These are phyloP conservation scores for Phoeniculus purpureus DNA, from an alignment of 2,797 vertebrate genomes.

Conservation along the genomic window DNA sequence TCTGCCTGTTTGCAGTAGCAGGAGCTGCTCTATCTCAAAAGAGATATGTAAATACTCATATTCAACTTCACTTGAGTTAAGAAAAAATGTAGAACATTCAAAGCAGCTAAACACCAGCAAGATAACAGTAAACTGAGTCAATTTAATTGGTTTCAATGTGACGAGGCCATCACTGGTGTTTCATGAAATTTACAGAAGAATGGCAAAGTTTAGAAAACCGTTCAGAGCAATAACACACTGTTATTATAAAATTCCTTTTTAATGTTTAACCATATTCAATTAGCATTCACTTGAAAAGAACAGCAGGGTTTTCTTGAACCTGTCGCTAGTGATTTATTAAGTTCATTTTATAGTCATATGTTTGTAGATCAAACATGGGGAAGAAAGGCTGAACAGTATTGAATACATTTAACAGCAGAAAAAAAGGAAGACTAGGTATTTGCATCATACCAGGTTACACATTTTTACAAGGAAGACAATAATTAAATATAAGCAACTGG, in stretches of 20 bases:
- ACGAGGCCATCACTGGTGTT: slow-evolving; percentile 19
- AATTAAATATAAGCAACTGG: slow-evolving; percentile 66
- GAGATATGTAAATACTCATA: neutral
- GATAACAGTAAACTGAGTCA: slow-evolving; percentile 15
- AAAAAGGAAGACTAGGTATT: neutral
- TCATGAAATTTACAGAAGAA: slow-evolving; percentile 57
- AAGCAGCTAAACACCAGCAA: slow-evolving; percentile 26
- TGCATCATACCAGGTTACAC: slow-evolving; percentile 14
- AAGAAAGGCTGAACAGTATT: slow-evolving; percentile 61
- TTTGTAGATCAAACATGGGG: slow-evolving; percentile 75
- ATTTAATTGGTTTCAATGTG: slow-evolving; percentile 43
- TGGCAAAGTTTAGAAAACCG: slow-evolving; percentile 28
- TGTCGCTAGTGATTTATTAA: slow-evolving; percentile 78
- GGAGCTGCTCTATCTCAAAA: neutral
- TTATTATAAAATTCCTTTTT: slow-evolving; percentile 53
- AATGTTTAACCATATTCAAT: slow-evolving; percentile 46
- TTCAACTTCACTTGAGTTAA: neutral
- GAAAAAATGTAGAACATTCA: neutral
- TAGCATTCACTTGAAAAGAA: slow-evolving; percentile 63
- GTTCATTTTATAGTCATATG: slow-evolving; percentile 78
- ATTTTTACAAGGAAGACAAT: slow-evolving; percentile 60
- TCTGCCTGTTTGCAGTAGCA: neutral
- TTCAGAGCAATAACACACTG: slow-evolving; percentile 33
- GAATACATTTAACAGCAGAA: slow-evolving; percentile 63
- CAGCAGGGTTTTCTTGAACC: slow-evolving; percentile 58